Conservation (phyloP, 2,888 invertebrate species). For the Thereva unica region DNA sequence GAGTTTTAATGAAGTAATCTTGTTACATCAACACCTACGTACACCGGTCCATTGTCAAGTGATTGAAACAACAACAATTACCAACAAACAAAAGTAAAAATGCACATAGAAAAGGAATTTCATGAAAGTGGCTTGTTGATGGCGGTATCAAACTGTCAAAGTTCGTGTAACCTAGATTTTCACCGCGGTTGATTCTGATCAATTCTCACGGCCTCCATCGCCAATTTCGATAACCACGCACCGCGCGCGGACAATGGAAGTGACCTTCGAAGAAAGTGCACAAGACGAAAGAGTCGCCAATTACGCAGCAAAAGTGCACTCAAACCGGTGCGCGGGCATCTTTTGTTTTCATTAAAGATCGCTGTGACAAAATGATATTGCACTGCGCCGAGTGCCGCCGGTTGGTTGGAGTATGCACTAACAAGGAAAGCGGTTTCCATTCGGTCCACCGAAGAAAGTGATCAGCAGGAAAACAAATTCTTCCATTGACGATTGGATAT, state of each 20-base stretch:
- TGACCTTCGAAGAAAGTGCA: slow-evolving; percentile 32
- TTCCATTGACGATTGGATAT: too few relatives aligned
- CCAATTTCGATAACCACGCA: slow-evolving; percentile 10
- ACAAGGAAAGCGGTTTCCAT: slow-evolving; percentile 22
- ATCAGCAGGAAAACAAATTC: not conserved
- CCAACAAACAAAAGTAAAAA: too few relatives aligned
- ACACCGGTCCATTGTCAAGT: too few relatives aligned
- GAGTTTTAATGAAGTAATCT: too few relatives aligned
- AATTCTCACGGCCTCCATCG: slow-evolving; percentile 30
- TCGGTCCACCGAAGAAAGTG: slow-evolving; percentile 21
- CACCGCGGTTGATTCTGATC: slow-evolving; percentile 10
- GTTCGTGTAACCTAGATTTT: slow-evolving; percentile 21
- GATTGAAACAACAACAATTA: too few relatives aligned
- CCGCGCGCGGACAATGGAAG: slow-evolving; percentile 22
- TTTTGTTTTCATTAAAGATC: slow-evolving; percentile 13
- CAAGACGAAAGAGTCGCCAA: slow-evolving; percentile 21
- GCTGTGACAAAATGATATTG: slow-evolving; percentile 16
- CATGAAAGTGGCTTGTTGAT: too few relatives aligned
- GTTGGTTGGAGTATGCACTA: not conserved
- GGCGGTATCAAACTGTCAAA: too few relatives aligned
- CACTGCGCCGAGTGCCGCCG: not conserved
- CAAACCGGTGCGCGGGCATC: slow-evolving; percentile 15
- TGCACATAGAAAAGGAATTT: too few relatives aligned
- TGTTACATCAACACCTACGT: too few relatives aligned
- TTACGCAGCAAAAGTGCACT: slow-evolving; percentile 40